These are phyloP conservation scores for Eueides isabella DNA, from an alignment of 1,140 invertebrate species.

Conservation along the genomic window DNA sequence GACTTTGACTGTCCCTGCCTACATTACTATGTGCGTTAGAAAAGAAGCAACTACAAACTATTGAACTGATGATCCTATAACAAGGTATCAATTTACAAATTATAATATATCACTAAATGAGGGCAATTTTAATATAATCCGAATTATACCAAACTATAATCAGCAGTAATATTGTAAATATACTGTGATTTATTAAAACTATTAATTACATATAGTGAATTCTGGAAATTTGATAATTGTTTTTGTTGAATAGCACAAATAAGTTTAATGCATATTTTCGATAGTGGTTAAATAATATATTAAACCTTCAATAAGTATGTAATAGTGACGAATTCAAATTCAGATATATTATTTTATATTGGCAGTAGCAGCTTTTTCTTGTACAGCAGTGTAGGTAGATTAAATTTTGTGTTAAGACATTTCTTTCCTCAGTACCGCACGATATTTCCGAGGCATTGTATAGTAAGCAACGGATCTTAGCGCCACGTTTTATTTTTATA, in stretches of 20 bases:
- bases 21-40: not conserved
- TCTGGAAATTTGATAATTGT: not conserved
- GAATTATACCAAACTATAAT: not conserved
- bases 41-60: not conserved
- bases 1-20: no score
- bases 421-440: no score
- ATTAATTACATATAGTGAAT: conserved; percentile 13
- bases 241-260: not conserved
- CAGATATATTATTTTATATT: no score
- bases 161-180: not conserved
- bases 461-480: no score
- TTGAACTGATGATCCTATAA: not conserved
- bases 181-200: conserved; percentile 1
- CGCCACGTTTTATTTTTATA: no score
- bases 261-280: not conserved
- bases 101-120: not conserved
- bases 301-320: no score
- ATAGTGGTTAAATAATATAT: no score
- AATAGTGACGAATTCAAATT: no score
- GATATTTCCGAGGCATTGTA: no score
- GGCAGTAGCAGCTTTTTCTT: no score
- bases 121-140: not conserved
- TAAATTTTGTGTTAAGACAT: no score
- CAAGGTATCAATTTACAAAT: not conserved
- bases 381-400: no score